Evolutionary conservation across 2,797 vertebrate species (phyloP), one percentile per base, ranked within the genome.

Genomic region (Propithecus perrieri): DNA sequence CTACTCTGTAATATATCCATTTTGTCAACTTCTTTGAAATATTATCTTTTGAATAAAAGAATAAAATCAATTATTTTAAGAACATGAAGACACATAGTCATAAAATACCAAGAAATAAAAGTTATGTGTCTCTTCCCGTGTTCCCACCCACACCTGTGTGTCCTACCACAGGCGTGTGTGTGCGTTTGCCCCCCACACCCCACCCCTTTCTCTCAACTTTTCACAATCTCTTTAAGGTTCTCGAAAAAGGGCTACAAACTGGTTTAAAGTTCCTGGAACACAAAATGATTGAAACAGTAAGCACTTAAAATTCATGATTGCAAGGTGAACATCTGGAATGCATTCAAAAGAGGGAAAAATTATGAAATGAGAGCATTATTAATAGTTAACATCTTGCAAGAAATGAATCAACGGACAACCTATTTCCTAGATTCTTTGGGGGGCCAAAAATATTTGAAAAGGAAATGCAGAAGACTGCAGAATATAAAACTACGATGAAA

Each of bases 271-370:
- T 92, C 53, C 41, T 35, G 9, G 30, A 72, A 71, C 24, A 85
- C 5, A 30, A 55, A 89, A 35, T 71, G 53, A 91, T 59, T 57
- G 22, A 91, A 84, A 57, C 4, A 55, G 43, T 30, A 63, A 81
- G 57, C 59, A 88, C 85, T 97, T 96, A 94, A 96, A 89, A 96
- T 96, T 94, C 86, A 83, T 30, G 35, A 30, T 61, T 43, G 33
- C 69, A 83, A 94, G 69, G 93, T 53, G 89, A 97, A 97, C 96
- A 97, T 96, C 94, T 97, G 96, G 92, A 91, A 89, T 43, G 50
- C 72, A 85, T 96, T 95, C 91, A 89, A 78, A 81, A 33, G 15
- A 76, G 50, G 24, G 76, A n/a, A 94, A 89, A 85, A 93, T 85
- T 96, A 93, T 96, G 78, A 96, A 97, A 94, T 41, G 71, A 88